Evolutionary conservation across 2,797 vertebrate genomes (phyloP), one percentile per base, ranked within the genome.

Genomic region (Loris lydekkerianus): DNA sequence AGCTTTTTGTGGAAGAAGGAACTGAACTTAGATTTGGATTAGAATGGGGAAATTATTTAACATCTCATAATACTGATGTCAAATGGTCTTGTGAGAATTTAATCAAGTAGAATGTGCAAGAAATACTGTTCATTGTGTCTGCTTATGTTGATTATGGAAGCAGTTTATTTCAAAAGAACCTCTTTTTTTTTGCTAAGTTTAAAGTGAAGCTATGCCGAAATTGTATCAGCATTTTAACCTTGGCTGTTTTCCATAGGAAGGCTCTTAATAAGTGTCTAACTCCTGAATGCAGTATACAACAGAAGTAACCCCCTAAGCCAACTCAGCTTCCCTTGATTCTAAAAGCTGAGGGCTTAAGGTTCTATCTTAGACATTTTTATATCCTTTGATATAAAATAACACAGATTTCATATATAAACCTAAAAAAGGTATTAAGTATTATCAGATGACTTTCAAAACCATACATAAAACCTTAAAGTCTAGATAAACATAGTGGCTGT

Each of bases 391-490:
- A 23, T 84, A 34, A 85, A 78, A n/a, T 86, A 56, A 37, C 40
- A 58, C 9, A 80, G 23, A 13, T 87, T 83, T 46, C n/a, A 27
- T 25, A 17, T 10, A 25, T 58, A 72, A 34, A 40, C 37, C 17
- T 43, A n/a, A 31, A 78, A 63, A 73, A 31, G 34, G 34, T 73
- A 58, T 56, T 29, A 31, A 77, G 6, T 60, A 2, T 78, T 80
- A 37, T 78, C 61, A 60, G 40, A n/a, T 91, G 65, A 61, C 73
- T 69, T 92, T 93, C 46, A 76, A 34, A 94, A 85, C 76, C 34
- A 6, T 49, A 76, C 21, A 4, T 60, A 72, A 73, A 75, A 75
- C 31, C 31, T 43, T 21, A 5, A 80, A 46, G 37, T 72, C 75
- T 53, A 40, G 20, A 3, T 15, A 53, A 81, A n/a, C 37, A 14